Evolutionary conservation across 1,140 invertebrate species (phyloP).

Genomic region (Myzus persicae): DNA sequence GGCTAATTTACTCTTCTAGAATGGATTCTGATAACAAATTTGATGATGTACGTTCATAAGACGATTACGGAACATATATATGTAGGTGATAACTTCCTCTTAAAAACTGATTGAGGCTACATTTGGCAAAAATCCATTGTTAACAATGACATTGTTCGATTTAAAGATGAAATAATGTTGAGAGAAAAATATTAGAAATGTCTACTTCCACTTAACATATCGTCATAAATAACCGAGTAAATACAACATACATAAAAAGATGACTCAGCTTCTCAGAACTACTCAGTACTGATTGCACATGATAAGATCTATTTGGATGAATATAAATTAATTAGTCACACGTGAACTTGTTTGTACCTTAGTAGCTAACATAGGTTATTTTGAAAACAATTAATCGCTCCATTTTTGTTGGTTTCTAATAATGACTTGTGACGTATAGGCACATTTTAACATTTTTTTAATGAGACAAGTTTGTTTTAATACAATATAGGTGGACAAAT

Average conservation of each 20-base stretch:
- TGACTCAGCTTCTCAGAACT: constrained; percentile 17
- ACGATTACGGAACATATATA: too few species aligned
- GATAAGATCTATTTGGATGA: neutral
- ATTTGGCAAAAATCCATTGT: neutral
- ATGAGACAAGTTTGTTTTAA: neutral
- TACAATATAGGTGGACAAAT: neutral
- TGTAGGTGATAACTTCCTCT: neutral
- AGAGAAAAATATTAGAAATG: neutral
- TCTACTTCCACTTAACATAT: neutral
- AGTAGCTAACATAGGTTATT: neutral
- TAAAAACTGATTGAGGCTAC: neutral
- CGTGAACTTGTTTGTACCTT: neutral
- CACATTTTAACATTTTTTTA: neutral
- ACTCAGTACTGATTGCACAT: neutral
- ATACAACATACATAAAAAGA: neutral
- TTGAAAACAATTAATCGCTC: neutral
- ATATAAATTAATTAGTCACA: neutral
- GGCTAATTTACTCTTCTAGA: neutral
- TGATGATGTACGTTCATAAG: too few species aligned
- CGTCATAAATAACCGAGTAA: constrained; percentile 35
- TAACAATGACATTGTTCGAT: neutral
- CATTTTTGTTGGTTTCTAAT: neutral
- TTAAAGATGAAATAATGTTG: neutral
- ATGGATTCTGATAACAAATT: too few species aligned
- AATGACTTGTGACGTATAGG: too few species aligned